Conservation (phyloP, 2,113 vertebrate species). For the Nibea albiflora region DNA sequence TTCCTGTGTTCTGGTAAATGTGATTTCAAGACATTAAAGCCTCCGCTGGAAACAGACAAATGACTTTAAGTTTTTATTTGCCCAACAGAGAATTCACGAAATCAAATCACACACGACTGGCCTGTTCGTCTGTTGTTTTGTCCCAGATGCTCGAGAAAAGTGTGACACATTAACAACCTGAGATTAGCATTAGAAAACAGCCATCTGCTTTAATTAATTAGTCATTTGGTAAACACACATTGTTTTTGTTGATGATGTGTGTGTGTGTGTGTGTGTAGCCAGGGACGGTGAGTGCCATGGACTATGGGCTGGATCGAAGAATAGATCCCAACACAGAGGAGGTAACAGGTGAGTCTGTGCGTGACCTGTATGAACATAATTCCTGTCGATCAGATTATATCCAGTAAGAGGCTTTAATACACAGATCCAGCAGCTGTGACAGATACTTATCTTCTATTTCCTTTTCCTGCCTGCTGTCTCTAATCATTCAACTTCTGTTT, state of each 20-base stretch:
- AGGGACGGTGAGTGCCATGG: conserved; percentile 88
- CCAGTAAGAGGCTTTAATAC: conserved; percentile 69
- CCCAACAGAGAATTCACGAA: background rate
- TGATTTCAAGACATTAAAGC: background rate
- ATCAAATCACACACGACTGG: background rate
- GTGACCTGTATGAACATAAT: conserved; percentile 55
- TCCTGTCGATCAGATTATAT: conserved; percentile 68
- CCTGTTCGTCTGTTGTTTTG: conserved; percentile 5
- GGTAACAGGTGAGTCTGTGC: conserved; percentile 88
- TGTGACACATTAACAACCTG: background rate
- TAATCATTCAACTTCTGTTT: conserved; percentile 11
- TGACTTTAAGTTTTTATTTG: background rate
- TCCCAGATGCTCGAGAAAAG: conserved; percentile 8
- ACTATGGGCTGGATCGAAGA: conserved; percentile 91
- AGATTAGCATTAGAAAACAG: conserved; percentile 54
- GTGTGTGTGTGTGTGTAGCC: conserved; percentile 82
- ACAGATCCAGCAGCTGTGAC: conserved; percentile 23
- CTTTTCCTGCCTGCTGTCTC: conserved; percentile 8
- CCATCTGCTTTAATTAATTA: conserved; percentile 50
- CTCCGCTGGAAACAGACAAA: background rate
- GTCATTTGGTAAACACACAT: conserved; percentile 32
- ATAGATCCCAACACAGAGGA: conserved; percentile 88
- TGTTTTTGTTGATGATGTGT: background rate
- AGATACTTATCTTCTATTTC: background rate
- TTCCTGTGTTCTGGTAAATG: background rate